Base-by-base conservation (phyloP, 1,140 invertebrate genomes). In the Bombus pyrosoma region DNA sequence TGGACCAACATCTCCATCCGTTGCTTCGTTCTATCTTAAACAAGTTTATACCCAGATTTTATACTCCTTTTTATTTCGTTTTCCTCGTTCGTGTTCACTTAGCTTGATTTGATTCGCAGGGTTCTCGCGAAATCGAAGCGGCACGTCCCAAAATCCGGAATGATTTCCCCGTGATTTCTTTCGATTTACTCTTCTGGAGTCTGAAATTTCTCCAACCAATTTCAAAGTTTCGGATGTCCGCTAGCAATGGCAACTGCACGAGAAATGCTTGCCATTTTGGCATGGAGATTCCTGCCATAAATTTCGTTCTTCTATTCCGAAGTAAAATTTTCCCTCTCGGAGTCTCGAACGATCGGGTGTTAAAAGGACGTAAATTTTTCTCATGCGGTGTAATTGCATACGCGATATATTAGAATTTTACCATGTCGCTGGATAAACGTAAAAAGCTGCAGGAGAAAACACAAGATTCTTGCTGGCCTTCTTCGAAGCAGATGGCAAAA, bases 31-130 rank as follows among this genome's bases (percentile, higher is more conserved):
- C 59, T 41, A 12, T n/a, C 80, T 83, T 64, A 77, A 76, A 64
- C 59, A 53, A 76, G 59, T 78, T 69, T 68, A 74, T 28, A 73
- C 71, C 64, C 80, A 66, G 69, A 73, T 66, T 77, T 90, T 83
- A 81, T 72, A 15, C 57, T 59, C 57, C 28, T 69, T 87, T 90
- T 90, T 87, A 85, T 85, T 89, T 87, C 62, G 71, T 74, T 12
- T 15, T 39, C 57, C 71, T 47, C n/a, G 41, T 43, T 22, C 43
- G 47, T 47, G 10, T 69, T 78, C 37, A 43, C 76, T 79, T 47
- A n/a, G 37, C 66, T 39, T 64, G 68, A 80, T 85, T 80, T 72
- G 75, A 79, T 79, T 47, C 18, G 8, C 68, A 37, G 28, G 66
- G 25, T 4, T 13, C 12, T 12, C 41, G 32, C 28, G 1, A 53